Evolutionary conservation across 2,797 vertebrate species (phyloP), one percentile per base, ranked within the genome.

Genomic region (Botia kubotai): DNA sequence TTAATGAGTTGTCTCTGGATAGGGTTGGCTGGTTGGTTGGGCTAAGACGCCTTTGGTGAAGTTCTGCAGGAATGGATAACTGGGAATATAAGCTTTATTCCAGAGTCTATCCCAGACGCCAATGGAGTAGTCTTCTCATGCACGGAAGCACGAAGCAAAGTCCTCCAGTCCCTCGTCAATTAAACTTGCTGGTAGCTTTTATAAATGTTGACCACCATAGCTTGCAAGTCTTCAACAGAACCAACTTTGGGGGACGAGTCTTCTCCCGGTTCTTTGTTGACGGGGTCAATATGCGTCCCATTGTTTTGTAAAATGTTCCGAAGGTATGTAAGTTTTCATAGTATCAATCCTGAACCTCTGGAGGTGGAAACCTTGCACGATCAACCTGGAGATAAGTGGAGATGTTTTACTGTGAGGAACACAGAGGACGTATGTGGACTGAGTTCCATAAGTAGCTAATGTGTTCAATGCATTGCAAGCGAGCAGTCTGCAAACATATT

Each of bases 121-220:
- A 90, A 89, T 90, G 88, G 84, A 89, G 85, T 85, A 84, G 52
- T 66, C 81, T 81, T 83, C 79, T 86, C 79, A 67, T 78, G 88
- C 80, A 84, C 66, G 7, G 39, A 50, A 50, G 19, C 52, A 16
- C 79, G 82, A 84, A 65, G 75, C 33, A 85, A 90, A 85, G 84
- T 46, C 75, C 65, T 52, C 53, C 84, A 83, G 82, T 93, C 92
- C 91, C 92, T 86, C 75, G 87, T 88, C 88, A 89, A 86, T 72
- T 84, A 3, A 80, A 91, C 87, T 80, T 0, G 76, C 79, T 68
- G 67, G 81, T 21, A 86, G 86, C 90, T 92, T 92, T 90, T 88
- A 90, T 93, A 92, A 93, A 90, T 93, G 92, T 92, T 94, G 93
- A 92, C 92, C 92, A 89, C 91, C 84, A 85, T 80, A 63, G 82